Percentiles rank a stretch among this genome's conserved stretches.
Evolutionary conservation across 2,888 invertebrate species (phyloP).

Genomic region (Meta bourneti): DNA sequence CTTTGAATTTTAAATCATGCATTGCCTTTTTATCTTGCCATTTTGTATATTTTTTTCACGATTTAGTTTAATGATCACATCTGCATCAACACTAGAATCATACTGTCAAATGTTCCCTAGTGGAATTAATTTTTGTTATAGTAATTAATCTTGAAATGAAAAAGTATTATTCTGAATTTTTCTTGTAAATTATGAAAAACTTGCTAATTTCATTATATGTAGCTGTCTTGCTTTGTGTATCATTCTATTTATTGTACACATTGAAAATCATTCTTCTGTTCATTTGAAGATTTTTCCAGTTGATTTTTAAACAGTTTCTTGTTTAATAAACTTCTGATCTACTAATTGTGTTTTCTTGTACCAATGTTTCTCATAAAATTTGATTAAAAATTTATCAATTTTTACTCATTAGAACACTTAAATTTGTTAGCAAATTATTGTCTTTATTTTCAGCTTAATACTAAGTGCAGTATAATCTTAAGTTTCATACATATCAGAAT

Average conservation of each 20-base stretch:
- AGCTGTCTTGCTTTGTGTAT: conserved; percentile 52
- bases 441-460: too few relatives aligned
- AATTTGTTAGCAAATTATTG: neutral
- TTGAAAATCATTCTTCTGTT: conserved; percentile 19
- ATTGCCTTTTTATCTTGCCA: conserved; percentile 33
- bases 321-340: conserved; percentile 26
- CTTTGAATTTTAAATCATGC: conserved; percentile 33
- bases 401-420: neutral
- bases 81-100: conserved; percentile 55
- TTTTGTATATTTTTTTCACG: conserved; percentile 52
- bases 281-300: conserved; percentile 11
- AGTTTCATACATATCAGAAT: neutral
- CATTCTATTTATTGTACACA: conserved; percentile 58
- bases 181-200: neutral
- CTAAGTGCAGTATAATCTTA: too few relatives aligned
- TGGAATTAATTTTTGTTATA: conserved; percentile 30
- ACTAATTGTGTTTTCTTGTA: neutral
- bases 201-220: conserved; percentile 25
- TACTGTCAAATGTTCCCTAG: conserved; percentile 12
- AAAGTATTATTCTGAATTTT: conserved; percentile 6
- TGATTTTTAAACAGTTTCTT: conserved; percentile 14
- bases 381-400: neutral
- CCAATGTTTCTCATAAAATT: neutral
- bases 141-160: conserved; percentile 20
- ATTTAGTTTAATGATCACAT: conserved; percentile 37